Percentiles rank a stretch among this genome's conserved stretches.
Conservation (phyloP, 2,797 vertebrate species). For the Cyprinella venusta region DNA sequence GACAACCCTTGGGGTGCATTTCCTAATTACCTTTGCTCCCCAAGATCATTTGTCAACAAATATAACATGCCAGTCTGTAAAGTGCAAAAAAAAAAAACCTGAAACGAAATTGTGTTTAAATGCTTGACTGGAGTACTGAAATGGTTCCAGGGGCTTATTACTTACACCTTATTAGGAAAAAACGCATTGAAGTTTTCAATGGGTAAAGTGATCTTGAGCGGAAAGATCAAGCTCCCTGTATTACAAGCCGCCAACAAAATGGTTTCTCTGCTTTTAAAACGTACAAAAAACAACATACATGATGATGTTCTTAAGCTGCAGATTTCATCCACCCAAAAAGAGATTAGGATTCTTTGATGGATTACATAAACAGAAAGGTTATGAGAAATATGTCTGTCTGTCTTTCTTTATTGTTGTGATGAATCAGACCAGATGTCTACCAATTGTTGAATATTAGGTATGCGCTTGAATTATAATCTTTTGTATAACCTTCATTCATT, state of each 20-base stretch:
- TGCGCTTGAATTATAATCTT: not conserved
- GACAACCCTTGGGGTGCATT: constrained; percentile 51
- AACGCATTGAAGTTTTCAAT: constrained; percentile 65
- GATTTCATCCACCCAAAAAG: constrained; percentile 4
- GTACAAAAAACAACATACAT: constrained; percentile 2
- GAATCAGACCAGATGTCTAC: constrained; percentile 4
- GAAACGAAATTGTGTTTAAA: constrained; percentile 67
- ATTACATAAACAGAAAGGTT: not conserved
- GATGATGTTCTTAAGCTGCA: not conserved
- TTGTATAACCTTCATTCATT: not conserved
- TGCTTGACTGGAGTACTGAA: constrained; percentile 70
- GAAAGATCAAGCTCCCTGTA: constrained; percentile 58
- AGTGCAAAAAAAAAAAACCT: constrained; percentile 47
- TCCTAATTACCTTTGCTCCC: constrained; percentile 53
- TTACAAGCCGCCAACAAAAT: constrained; percentile 8
- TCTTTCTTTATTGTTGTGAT: constrained; percentile 2
- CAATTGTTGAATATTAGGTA: not conserved
- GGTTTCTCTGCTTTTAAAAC: constrained; percentile 14
- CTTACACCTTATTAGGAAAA: constrained; percentile 74
- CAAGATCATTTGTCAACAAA: constrained; percentile 50
- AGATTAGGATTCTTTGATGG: constrained; percentile 9
- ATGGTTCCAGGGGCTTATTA: constrained; percentile 68
- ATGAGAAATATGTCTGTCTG: constrained; percentile 13
- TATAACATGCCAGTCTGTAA: constrained; percentile 55
- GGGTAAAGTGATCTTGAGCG: constrained; percentile 73